Evolutionary conservation across 1,140 invertebrate species (phyloP).

Genomic region (Drosophila lacteicornis): DNA sequence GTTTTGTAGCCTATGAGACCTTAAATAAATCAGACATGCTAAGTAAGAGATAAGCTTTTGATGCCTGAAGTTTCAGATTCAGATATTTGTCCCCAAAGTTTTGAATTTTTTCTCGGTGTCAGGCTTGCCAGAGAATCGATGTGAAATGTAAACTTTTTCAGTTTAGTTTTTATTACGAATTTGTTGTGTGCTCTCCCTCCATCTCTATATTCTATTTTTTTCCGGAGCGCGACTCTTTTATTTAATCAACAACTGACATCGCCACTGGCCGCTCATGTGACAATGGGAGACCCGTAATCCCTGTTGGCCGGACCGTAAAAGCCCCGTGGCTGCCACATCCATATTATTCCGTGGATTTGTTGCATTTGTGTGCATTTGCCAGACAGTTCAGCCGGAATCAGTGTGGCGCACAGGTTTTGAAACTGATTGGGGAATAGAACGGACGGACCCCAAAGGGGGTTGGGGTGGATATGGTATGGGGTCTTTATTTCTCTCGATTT

Average conservation of each 20-base stretch:
- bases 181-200: slow-evolving; percentile 39
- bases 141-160: slow-evolving; percentile 71
- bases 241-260: slow-evolving; percentile 80
- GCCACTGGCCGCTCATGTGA: slow-evolving; percentile 64
- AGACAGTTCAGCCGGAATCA: slow-evolving; percentile 55
- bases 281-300: slow-evolving; percentile 60
- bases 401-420: slow-evolving; percentile 61
- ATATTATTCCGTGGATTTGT: slow-evolving; percentile 80
- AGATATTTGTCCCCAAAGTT: no score
- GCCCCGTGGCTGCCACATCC: slow-evolving; percentile 66
- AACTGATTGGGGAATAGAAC: slow-evolving; percentile 67
- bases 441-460: not conserved
- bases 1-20: no score
- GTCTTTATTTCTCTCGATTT: slow-evolving; percentile 54
- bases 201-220: slow-evolving; percentile 26
- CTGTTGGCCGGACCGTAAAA: slow-evolving; percentile 70
- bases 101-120: not conserved
- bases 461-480: not conserved
- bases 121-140: slow-evolving; percentile 61
- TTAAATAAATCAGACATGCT: no score
- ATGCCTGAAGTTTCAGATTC: not conserved
- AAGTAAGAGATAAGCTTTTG: no score
- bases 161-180: slow-evolving; percentile 55
- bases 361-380: slow-evolving; percentile 67
- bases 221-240: slow-evolving; percentile 53